Conservation (phyloP, 2,888 invertebrate genomes). For the Cheilosia scutellata region DNA sequence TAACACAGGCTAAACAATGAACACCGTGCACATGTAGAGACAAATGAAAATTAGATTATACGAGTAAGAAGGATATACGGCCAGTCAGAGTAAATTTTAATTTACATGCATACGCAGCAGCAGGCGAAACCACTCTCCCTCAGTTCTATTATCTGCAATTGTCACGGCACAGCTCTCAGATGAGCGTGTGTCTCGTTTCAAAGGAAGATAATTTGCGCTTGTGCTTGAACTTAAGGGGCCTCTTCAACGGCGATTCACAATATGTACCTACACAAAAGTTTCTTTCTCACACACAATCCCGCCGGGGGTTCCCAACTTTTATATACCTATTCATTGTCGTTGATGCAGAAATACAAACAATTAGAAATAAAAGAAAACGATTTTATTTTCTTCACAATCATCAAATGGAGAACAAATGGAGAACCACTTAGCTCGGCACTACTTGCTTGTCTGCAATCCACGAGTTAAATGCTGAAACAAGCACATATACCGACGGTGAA, state of each 20-base stretch:
- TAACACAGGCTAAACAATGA: no score
- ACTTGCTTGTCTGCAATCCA: conserved; percentile 81
- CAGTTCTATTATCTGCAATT: neutral
- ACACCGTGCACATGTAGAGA: neutral
- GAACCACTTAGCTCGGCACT: conserved; percentile 20
- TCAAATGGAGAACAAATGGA: no score
- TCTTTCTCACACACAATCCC: neutral
- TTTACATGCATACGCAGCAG: neutral
- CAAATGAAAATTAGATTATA: neutral
- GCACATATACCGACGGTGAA: conserved; percentile 84
- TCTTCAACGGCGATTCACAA: neutral
- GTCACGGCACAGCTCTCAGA: neutral
- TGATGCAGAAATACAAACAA: neutral
- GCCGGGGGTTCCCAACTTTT: neutral
- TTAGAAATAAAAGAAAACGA: neutral
- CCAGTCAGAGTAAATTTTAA: conserved; percentile 21
- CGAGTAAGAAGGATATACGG: neutral
- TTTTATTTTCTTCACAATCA: conserved; percentile 3
- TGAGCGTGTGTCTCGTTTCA: neutral
- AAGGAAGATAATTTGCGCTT: neutral
- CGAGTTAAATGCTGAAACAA: conserved; percentile 83
- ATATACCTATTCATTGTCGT: neutral
- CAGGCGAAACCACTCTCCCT: neutral
- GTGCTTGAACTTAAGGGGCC: neutral
- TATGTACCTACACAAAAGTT: no score